Evolutionary conservation across 2,888 invertebrate genomes (phyloP), one percentile per base, ranked within the genome.

Genomic region (Cyaniris semiargus): DNA sequence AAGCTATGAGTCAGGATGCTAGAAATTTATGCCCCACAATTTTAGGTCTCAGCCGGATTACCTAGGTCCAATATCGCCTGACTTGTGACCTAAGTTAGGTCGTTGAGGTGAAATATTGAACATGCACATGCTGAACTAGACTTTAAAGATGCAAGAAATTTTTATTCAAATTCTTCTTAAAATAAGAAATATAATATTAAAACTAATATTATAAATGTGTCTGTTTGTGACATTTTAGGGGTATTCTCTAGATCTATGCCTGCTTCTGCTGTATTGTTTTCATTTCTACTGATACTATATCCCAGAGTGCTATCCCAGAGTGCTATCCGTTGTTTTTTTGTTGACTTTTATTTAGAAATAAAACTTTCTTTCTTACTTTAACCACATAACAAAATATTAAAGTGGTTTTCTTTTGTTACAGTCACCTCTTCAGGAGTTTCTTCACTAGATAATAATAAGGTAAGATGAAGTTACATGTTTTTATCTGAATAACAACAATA

Each of bases 401-500:
- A 3, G 13, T 21, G 0, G 15, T 44, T 48, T 72, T 44, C 23
- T 72, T 38, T 48, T 72, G 72, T 72, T 72, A 21, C 72, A 72
- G 72, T 48, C 48, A 72, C 48, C 15, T 48, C 72, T 48, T 72
- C 27, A 18, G 23, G 44, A 72, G 48, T 72, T 44, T 48, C 48
- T 48, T 72, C 72, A 21, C 48, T 44, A 66, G 66, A 44, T 72
- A 72, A 72, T 44, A 23, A 72, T 23, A 72, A 72, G 72, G 72
- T 72, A 44, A 23, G 44, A 23, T 72, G 15, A 2, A 15, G 13
- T 60, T 23, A 60, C 2, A 21, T 23, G n/a, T 60, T 60, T 6
- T 21, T 7, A 8, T 53, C 44, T 44, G 10, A 10, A 44, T 10
- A 44, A 10, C 13, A 44, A 44, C 44, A 44, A 10, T 13, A 10